Evolutionary conservation across 2,797 vertebrate genomes (phyloP).

Genomic region (Lepus oiostolus): DNA sequence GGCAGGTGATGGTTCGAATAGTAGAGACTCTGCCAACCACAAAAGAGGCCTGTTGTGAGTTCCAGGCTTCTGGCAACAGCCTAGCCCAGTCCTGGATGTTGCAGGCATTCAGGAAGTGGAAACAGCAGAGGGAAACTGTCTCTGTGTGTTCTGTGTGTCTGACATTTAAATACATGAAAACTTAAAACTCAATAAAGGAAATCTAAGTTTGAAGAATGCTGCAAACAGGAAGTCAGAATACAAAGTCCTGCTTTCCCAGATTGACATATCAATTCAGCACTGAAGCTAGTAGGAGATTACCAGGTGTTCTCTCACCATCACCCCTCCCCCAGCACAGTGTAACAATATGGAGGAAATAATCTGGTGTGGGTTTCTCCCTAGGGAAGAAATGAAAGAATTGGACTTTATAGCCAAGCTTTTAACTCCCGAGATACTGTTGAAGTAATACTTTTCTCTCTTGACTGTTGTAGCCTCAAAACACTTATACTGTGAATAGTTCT

Average conservation of each 20-base stretch:
- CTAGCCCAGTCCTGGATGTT: too few species aligned
- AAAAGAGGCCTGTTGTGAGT: too few species aligned
- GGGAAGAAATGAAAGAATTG: neutral
- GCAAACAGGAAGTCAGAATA: neutral
- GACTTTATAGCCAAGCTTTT: neutral
- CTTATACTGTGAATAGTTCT: neutral
- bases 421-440: neutral
- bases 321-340: rapidly evolving
- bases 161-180: too few species aligned
- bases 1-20: too few species aligned
- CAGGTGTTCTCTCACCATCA: too few species aligned
- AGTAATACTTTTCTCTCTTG: neutral
- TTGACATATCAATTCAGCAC: neutral
- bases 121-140: too few species aligned
- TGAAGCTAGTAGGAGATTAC: neutral
- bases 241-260: neutral
- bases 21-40: too few species aligned
- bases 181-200: too few species aligned
- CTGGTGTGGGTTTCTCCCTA: neutral
- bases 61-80: too few species aligned
- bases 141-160: too few species aligned
- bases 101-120: too few species aligned
- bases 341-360: too few species aligned
- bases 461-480: neutral
- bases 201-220: neutral